Conservation (phyloP, 2,888 invertebrate species). For the Watsonalla binaria region DNA sequence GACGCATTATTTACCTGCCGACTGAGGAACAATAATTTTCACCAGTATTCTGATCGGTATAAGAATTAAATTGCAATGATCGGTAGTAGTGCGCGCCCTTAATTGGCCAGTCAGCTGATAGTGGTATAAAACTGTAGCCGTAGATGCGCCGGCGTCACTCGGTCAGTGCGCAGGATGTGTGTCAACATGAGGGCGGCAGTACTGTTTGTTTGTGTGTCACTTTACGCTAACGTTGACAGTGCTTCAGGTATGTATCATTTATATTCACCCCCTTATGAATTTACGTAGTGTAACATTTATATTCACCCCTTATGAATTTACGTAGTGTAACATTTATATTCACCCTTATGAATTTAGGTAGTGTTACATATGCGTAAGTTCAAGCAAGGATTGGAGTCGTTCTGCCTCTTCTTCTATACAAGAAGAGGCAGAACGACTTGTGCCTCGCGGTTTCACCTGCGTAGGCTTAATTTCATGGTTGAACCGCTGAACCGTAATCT, state of each 20-base stretch:
- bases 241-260: constrained; percentile 10
- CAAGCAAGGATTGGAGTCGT: no score
- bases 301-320: background rate
- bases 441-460: no score
- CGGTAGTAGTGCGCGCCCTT: background rate
- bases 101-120: background rate
- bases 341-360: no score
- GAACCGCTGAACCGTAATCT: no score
- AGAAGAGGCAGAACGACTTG: no score
- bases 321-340: constrained; percentile 1
- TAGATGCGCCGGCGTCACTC: background rate
- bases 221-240: constrained; percentile 8
- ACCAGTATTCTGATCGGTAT: background rate
- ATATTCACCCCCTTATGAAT: background rate
- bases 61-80: background rate
- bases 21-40: background rate
- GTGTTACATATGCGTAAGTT: no score
- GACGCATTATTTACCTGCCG: background rate
- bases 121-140: background rate
- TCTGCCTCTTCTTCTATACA: no score
- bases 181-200: constrained; percentile 14
- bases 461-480: no score
- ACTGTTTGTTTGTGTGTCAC: constrained; percentile 9
- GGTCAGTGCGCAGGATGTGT: background rate
- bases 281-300: no score